A percentile compares a stretch with the other conserved stretches of the same genome.
Evolutionary conservation across 1,140 invertebrate species (phyloP).

Genomic region (Saxidomus purpurata): DNA sequence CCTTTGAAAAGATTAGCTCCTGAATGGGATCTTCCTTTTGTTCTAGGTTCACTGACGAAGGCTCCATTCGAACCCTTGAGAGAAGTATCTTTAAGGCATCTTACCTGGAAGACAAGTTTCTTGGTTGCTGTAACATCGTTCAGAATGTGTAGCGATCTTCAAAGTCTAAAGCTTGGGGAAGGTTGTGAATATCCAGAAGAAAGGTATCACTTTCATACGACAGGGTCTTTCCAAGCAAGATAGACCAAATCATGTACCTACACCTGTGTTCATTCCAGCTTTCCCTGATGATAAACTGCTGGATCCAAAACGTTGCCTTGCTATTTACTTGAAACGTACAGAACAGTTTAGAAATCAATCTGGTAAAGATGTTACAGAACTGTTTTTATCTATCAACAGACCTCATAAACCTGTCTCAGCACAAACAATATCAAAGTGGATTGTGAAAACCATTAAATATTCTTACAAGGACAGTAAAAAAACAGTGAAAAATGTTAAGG

Average conservation of each 20-base stretch:
- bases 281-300: background rate
- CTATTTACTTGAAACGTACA: background rate
- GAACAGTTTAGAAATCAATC: background rate
- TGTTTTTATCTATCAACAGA: constrained; percentile 53
- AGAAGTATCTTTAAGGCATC: background rate
- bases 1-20: constrained; percentile 25
- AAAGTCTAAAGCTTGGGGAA: background rate
- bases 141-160: constrained; percentile 19
- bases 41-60: constrained; percentile 23
- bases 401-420: constrained; percentile 26
- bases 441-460: background rate
- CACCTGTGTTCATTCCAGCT: background rate
- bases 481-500: background rate
- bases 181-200: background rate
- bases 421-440: constrained; percentile 37
- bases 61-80: constrained; percentile 37
- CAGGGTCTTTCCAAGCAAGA: background rate
- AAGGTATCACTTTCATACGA: background rate
- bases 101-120: constrained; percentile 25
- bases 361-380: background rate
- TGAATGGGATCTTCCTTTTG: constrained; percentile 49
- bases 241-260: background rate
- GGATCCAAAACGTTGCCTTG: background rate
- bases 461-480: background rate
- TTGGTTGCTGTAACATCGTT: constrained; percentile 27